phyloP scores from a whole-genome alignment of 1,140 invertebrate species.

The Camponotus pennsylvanicus region DNA sequence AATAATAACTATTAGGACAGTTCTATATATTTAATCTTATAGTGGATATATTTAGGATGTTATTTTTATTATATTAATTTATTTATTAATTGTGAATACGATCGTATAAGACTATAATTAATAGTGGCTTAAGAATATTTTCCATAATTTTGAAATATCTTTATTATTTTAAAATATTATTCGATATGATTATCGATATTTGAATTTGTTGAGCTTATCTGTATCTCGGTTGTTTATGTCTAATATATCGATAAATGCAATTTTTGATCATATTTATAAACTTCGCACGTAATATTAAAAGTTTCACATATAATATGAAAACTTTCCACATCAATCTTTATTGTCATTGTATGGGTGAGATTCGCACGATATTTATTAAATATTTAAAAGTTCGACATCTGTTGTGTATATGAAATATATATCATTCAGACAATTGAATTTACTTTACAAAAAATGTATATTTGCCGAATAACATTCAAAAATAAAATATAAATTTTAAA shows the following conservation, averaged over 20 bases:
- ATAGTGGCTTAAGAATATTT: neutral
- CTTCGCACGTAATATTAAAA: neutral
- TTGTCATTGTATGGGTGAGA: neutral
- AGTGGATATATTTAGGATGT: neutral
- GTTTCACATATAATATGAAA: neutral
- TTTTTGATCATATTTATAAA: neutral
- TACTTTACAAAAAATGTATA: too few relatives aligned
- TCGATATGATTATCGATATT: too few relatives aligned
- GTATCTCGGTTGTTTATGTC: neutral
- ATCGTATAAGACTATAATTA: neutral
- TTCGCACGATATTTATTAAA: neutral
- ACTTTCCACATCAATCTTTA: constrained; percentile 5
- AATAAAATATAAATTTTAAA: constrained; percentile 6
- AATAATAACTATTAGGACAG: neutral
- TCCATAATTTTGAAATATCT: neutral
- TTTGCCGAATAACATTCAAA: neutral
- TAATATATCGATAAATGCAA: neutral
- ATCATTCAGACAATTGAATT: neutral
- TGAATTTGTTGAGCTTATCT: too few relatives aligned
- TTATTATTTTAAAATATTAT: neutral
- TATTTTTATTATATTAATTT: constrained; percentile 22
- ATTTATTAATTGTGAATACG: neutral
- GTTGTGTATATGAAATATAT: neutral
- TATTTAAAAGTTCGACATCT: constrained; percentile 8
- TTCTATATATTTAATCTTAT: neutral